Conservation (phyloP, 2,113 vertebrate genomes). For the Sander vitreus region DNA sequence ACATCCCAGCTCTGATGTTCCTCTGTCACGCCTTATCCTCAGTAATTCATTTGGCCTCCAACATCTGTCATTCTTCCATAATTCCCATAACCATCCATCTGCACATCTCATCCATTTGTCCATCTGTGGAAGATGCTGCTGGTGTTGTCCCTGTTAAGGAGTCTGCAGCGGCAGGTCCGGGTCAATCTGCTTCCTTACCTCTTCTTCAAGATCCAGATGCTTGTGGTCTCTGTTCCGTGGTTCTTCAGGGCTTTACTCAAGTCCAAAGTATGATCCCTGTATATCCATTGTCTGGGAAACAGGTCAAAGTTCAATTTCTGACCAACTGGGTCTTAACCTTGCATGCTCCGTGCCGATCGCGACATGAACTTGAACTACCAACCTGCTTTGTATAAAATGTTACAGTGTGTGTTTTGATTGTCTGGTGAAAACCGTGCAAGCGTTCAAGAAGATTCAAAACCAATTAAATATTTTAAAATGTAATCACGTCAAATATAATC, state of each 20-base stretch:
- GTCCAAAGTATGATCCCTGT: constrained; percentile 74
- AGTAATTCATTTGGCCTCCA: background rate
- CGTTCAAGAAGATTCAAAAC: background rate
- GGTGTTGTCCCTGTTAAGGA: constrained; percentile 89
- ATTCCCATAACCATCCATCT: constrained; percentile 10
- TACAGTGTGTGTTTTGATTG: background rate
- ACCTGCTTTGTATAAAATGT: background rate
- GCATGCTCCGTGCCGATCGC: background rate
- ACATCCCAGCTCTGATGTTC: background rate
- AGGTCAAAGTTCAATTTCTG: constrained; percentile 13
- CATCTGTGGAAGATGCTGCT: constrained; percentile 86
- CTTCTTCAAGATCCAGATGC: constrained; percentile 86
- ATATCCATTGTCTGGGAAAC: background rate
- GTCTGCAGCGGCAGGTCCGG: constrained; percentile 90
- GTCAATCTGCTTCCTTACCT: constrained; percentile 86
- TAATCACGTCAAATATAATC: background rate
- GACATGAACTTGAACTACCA: background rate
- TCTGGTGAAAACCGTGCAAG: background rate
- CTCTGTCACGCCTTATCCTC: background rate
- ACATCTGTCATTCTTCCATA: background rate
- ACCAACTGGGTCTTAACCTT: background rate
- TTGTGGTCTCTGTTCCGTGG: constrained; percentile 74
- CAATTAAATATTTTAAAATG: background rate
- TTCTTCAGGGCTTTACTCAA: constrained; percentile 59
- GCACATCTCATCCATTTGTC: constrained; percentile 28